These are phyloP conservation scores for Neodon shergylaensis DNA, from an alignment of 2,113 vertebrate genomes.

Conservation along the genomic window DNA sequence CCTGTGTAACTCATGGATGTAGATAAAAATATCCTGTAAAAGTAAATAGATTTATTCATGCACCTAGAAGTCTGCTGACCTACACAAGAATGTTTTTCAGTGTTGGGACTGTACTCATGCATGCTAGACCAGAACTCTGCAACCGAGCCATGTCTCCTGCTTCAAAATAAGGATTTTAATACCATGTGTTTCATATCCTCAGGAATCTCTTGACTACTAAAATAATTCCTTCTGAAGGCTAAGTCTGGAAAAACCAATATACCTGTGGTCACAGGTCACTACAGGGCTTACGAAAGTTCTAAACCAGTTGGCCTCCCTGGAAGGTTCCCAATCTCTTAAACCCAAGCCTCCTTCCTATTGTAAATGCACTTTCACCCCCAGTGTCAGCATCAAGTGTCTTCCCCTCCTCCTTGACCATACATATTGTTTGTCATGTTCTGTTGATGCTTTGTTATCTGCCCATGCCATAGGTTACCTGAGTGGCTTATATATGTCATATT, in stretches of 20 bases:
- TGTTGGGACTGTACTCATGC: neutral
- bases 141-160: neutral
- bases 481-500: neutral
- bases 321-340: neutral
- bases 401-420: neutral
- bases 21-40: neutral
- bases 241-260: neutral
- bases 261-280: neutral
- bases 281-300: neutral
- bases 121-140: neutral
- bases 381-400: neutral
- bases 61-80: neutral
- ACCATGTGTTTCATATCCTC: neutral
- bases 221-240: neutral
- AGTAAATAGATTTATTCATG: neutral
- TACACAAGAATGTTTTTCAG: neutral
- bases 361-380: neutral
- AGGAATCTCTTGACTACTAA: neutral
- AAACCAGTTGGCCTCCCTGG: neutral
- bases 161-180: constrained; percentile 10
- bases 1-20: neutral
- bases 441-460: neutral
- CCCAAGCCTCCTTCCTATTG: neutral
- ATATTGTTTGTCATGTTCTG: neutral
- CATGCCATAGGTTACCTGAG: neutral